Evolutionary conservation across 2,888 invertebrate genomes (phyloP), one percentile per base, ranked within the genome.

Genomic region (Calephelis perditalis): DNA sequence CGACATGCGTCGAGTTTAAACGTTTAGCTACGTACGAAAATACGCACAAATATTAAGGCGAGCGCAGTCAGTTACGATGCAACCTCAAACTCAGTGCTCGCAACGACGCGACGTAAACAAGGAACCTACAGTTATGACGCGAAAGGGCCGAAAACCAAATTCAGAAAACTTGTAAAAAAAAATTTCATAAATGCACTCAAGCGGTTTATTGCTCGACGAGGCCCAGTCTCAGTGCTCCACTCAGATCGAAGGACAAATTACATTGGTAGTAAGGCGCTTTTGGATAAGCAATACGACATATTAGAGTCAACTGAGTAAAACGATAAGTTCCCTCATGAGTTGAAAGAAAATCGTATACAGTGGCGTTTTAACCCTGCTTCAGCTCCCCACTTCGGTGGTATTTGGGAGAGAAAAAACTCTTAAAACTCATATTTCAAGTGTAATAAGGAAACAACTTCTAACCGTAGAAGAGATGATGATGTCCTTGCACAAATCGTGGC

Each of bases 1-100:
- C 60, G 5, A 36, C 60, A 35, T 56, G 56, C 37, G 36, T 46
- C 10, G 46, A 60, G 10, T 60, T 57, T 47, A 60, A n/a, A n/a
- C n/a, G n/a, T n/a, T 60, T 37, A 11, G 10, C 10, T 45, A 45
- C n/a, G 45, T 45, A 45, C 45, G 45, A 45, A 45, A 45, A 45
- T 45, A 45, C 10, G 45, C 45, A 9, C 45, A 45, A 45, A 45
- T 45, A 45, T 9, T 45, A 9, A 45, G 10, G n/a, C 45, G 45
- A 9, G n/a, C 45, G 9, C 45, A 45, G 10, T 45, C 45, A n/a
- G 45, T 45, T n/a, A n/a, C n/a, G 10, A 11, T 37, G 37, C 37
- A 37, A 7, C 37, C 7, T 4, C 37, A 4, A 4, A 37, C 37
- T 37, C 37, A 37, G 37, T 37, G 37, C 37, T 37, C 37, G 37